These are phyloP conservation scores for Argyresthia goedartella DNA, from an alignment of 2,888 invertebrate species.

Conservation along the genomic window DNA sequence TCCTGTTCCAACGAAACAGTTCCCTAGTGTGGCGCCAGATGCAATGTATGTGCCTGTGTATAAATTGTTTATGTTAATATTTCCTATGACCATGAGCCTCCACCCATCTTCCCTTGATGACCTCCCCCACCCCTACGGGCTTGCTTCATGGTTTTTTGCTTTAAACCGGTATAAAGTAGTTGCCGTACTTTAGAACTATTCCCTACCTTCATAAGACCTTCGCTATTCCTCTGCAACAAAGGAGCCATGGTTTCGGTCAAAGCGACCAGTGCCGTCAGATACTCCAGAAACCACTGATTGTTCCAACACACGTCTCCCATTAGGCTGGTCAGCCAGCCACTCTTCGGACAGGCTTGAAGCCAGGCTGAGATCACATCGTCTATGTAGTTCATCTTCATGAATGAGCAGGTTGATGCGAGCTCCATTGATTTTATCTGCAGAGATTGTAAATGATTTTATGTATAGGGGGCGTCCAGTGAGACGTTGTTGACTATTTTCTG, in stretches of 20 bases:
- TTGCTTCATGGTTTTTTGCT: too few species aligned
- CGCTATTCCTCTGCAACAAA: conserved; percentile 19
- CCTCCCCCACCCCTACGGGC: too few species aligned
- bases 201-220: conserved; percentile 30
- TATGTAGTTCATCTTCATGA: conserved; percentile 20
- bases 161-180: too few species aligned
- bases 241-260: conserved; percentile 26
- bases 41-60: too few species aligned
- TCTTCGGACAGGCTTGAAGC: conserved; percentile 32
- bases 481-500: too few species aligned
- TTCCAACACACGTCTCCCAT: conserved; percentile 16
- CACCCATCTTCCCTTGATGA: too few species aligned
- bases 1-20: too few species aligned
- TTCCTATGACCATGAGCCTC: too few species aligned
- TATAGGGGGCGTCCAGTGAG: conserved; percentile 11
- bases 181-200: too few species aligned
- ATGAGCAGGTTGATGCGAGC: conserved; percentile 32
- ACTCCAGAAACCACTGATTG: conserved; percentile 32
- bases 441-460: conserved; percentile 7
- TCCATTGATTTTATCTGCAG: conserved; percentile 36
- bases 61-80: too few species aligned
- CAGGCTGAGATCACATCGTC: conserved; percentile 27
- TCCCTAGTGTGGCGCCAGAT: too few species aligned
- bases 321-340: conserved; percentile 11
- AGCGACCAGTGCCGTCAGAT: conserved; percentile 26